Percentiles rank a stretch among this genome's conserved stretches.
phyloP scores from a whole-genome alignment of 2,888 invertebrate species.

The Eledona agricola region DNA sequence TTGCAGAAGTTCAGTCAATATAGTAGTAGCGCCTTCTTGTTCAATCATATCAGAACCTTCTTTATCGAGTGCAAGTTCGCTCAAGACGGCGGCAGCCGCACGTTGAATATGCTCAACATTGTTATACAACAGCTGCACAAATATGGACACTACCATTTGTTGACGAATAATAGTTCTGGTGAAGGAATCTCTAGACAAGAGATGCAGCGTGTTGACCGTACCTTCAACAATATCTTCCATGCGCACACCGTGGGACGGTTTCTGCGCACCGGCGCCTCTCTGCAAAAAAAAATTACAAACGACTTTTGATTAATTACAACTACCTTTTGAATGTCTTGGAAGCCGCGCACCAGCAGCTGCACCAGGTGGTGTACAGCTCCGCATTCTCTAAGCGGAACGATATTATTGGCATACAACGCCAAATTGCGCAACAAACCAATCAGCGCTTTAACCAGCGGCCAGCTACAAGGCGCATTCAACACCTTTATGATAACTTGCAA shows the following conservation, averaged over 20 bases:
- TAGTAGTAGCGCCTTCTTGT: slow-evolving; percentile 94
- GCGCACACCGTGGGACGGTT: slow-evolving; percentile 91
- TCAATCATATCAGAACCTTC: slow-evolving; percentile 98
- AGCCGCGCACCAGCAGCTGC: slow-evolving; percentile 90
- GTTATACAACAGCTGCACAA: slow-evolving; percentile 95
- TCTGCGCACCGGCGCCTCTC: slow-evolving; percentile 77
- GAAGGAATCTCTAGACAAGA: slow-evolving; percentile 92
- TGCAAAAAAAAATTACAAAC: slow-evolving; percentile 15
- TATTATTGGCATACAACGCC: slow-evolving; percentile 95
- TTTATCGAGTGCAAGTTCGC: slow-evolving; percentile 94
- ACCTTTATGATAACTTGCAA: slow-evolving; percentile 93
- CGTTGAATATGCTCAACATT: slow-evolving; percentile 98
- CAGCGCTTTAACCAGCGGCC: slow-evolving; percentile 98
- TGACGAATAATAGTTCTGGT: slow-evolving; percentile 92
- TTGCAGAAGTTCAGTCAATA: slow-evolving; percentile 93
- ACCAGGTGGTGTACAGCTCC: slow-evolving; percentile 95
- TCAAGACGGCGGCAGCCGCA: slow-evolving; percentile 95
- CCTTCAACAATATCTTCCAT: slow-evolving; percentile 99
- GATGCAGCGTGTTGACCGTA: slow-evolving; percentile 97
- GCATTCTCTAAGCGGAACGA: slow-evolving; percentile 91
- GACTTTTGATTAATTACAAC: slow-evolving; percentile 53
- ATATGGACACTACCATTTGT: slow-evolving; percentile 92
- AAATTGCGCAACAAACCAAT: slow-evolving; percentile 97
- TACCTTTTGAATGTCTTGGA: slow-evolving; percentile 94
- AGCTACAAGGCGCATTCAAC: slow-evolving; percentile 94